phyloP scores from a whole-genome alignment of 2,113 vertebrate genomes.

The Dipodomys spectabilis region DNA sequence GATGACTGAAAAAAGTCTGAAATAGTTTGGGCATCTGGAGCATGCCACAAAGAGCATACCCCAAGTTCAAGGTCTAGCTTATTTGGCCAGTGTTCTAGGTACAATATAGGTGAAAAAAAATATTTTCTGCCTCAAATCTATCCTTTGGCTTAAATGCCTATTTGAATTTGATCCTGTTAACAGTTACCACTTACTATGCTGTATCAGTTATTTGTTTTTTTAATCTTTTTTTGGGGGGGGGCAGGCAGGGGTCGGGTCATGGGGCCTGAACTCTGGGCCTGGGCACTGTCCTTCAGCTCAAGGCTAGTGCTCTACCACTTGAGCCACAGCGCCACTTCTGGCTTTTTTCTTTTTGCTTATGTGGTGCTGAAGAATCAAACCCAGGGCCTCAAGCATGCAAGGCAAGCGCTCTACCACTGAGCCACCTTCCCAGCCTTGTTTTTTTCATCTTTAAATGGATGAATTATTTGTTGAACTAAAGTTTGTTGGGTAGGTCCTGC shows the following conservation, averaged over 20 bases:
- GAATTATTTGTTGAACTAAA: background rate
- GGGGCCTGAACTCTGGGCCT: no score
- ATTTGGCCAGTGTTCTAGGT: background rate
- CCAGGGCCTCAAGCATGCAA: no score
- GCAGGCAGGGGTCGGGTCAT: no score
- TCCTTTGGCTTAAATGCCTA: background rate
- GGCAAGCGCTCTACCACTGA: no score
- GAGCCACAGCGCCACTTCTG: no score
- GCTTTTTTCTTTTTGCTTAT: no score
- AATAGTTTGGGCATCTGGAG: background rate
- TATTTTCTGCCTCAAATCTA: constrained; percentile 5
- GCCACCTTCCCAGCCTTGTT: background rate
- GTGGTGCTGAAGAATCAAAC: no score
- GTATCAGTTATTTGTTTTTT: background rate
- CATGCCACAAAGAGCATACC: accelerated
- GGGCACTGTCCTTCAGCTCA: no score
- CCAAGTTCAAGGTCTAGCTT: background rate
- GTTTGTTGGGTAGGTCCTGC: background rate
- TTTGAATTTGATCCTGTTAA: background rate
- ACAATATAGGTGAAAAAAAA: background rate
- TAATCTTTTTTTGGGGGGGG: no score
- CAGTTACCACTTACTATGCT: background rate
- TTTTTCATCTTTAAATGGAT: background rate
- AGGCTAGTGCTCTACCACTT: no score
- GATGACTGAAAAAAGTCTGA: background rate